These are phyloP conservation scores for Cancer borealis DNA, from an alignment of 2,888 invertebrate species.

Conservation along the genomic window DNA sequence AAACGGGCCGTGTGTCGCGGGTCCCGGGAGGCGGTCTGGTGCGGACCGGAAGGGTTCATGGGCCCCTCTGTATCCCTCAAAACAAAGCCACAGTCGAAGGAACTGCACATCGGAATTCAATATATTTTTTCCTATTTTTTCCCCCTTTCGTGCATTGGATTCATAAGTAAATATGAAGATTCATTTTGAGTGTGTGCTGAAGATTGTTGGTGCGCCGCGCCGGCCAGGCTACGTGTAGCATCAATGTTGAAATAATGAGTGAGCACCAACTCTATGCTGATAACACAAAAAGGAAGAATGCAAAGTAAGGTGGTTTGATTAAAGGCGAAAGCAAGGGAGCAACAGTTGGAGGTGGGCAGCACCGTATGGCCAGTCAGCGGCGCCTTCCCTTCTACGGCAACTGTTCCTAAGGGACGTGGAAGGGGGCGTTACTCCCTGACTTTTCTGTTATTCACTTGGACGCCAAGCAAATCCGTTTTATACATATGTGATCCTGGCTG, in stretches of 20 bases:
- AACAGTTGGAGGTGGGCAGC: background rate
- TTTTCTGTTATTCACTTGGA: background rate
- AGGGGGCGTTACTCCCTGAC: background rate
- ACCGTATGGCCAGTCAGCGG: background rate
- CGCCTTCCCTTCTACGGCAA: background rate
- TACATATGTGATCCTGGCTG: background rate
- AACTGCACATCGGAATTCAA: conserved; percentile 55
- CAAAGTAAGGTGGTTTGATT: background rate
- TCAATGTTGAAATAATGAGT: background rate
- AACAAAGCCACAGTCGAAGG: conserved; percentile 50
- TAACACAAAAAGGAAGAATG: background rate
- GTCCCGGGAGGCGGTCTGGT: background rate
- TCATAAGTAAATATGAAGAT: conserved; percentile 38
- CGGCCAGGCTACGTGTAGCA: background rate
- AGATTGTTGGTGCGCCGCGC: background rate
- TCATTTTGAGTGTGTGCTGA: background rate
- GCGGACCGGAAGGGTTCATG: background rate
- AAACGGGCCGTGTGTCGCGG: conserved; percentile 21
- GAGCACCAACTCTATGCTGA: background rate
- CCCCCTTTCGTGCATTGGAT: conserved; percentile 34
- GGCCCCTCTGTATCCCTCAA: background rate
- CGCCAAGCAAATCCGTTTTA: background rate
- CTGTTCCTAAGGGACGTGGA: background rate
- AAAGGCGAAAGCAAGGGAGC: background rate
- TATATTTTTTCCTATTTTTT: conserved; percentile 43